Evolutionary conservation across 2,888 invertebrate genomes (phyloP), one percentile per base, ranked within the genome.

Genomic region (Schizaphis graminum): DNA sequence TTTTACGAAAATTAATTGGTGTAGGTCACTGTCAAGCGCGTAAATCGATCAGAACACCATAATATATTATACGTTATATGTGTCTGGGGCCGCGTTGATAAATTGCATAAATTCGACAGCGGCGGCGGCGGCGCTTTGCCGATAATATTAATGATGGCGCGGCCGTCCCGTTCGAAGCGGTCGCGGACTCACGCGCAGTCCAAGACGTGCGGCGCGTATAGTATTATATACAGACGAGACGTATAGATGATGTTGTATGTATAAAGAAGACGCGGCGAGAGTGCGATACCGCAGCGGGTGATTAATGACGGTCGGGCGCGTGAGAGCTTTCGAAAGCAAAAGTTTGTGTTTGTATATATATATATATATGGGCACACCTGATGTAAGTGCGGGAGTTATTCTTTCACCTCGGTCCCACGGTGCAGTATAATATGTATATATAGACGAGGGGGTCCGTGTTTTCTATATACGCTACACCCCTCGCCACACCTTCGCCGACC

Each of bases 11-110:
- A 93, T 89, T 90, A 93, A 90, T 93, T 93, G 93, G 89, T 28
- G 84, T 93, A 93, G 93, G 93, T 93, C 93, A 84, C 93, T 56
- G 93, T 93, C 89, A 57, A 56, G 41, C 93, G 88, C 56, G 89
- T 26, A 56, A 93, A 93, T 93, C 93, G 93, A 89, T 85, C 84
- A 93, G 67, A 61, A 56, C 77, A 8, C 77, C 77, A 49, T 21
- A 61, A 49, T 24, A 8, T 47, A n/a, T 35, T 77, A 77, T 77
- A 35, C 8, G 35, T 24, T 53, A n/a, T 53, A 35, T 53, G 8
- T n/a, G 87, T 88, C 49, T 53, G 21, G 49, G 35, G 91, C n/a
- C 35, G 91, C 26, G 57, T 91, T 91, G 91, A 92, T 92, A 67
- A 88, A 88, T 88, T 67, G 92, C 35, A 67, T 28, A 85, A 61